A percentile compares a stretch with the other conserved stretches of the same genome.
These are phyloP conservation scores for Desoria tigrina DNA, from an alignment of 2,888 invertebrate species.

Conservation along the genomic window DNA sequence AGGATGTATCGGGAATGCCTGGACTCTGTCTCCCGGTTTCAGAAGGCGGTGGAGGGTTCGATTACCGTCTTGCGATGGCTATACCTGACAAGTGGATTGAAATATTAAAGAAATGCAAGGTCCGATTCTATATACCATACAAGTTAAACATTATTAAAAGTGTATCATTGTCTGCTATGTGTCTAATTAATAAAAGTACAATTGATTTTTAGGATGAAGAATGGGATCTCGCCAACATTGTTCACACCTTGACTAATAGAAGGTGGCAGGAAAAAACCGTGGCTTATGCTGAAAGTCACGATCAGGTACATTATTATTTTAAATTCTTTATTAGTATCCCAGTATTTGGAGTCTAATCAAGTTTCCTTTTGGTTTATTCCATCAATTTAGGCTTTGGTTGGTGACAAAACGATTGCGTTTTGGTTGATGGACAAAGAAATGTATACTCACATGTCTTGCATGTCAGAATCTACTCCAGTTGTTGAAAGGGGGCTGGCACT, in stretches of 20 bases:
- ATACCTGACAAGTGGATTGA: conserved; percentile 99
- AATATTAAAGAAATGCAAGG: conserved; percentile 68
- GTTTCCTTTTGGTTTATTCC: conserved; percentile 1
- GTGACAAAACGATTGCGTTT: conserved; percentile 98
- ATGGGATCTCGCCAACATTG: conserved; percentile 88
- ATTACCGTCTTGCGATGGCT: conserved; percentile 97
- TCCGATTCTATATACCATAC: conserved; percentile 21
- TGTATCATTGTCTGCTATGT: neutral
- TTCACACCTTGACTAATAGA: conserved; percentile 89
- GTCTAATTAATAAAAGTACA: conserved; percentile 1
- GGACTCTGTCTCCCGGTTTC: conserved; percentile 86
- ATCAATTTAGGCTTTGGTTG: conserved; percentile 79
- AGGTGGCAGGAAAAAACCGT: conserved; percentile 96
- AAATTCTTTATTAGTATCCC: neutral
- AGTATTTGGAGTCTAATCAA: neutral
- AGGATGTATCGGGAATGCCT: conserved; percentile 99
- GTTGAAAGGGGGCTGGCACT: conserved; percentile 92
- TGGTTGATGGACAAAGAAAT: conserved; percentile 99
- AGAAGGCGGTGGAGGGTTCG: conserved; percentile 96
- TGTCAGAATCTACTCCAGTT: conserved; percentile 69
- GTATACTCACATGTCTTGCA: conserved; percentile 91
- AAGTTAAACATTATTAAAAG: neutral
- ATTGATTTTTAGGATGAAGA: conserved; percentile 88
- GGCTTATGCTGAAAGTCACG: conserved; percentile 97
- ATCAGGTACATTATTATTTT: conserved; percentile 67